These are phyloP conservation scores for Porites australiensis DNA, from an alignment of 64 coral and sea anemone genomes.

Conservation along the genomic window DNA sequence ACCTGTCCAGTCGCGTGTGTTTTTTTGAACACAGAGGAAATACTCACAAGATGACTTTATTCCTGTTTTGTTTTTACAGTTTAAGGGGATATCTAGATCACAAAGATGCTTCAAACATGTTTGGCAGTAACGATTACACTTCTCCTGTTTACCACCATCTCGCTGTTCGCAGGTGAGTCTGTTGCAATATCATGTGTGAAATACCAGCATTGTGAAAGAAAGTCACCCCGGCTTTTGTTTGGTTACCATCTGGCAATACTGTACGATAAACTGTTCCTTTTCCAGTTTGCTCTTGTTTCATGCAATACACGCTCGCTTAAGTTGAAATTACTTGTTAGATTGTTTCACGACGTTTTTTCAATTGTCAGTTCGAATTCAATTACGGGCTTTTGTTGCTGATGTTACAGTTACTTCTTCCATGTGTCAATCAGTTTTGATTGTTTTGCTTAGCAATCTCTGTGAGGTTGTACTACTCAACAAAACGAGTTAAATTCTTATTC, in stretches of 20 bases:
- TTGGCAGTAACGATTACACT: background rate
- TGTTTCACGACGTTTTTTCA: background rate
- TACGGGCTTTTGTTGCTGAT: background rate
- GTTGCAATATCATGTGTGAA: background rate
- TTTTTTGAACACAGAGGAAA: background rate
- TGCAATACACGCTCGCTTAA: background rate
- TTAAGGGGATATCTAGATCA: background rate
- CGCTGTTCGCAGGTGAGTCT: constrained; percentile 23
- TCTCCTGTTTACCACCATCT: background rate
- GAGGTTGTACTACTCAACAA: too few species aligned
- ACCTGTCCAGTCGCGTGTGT: background rate
- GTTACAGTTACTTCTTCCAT: too few species aligned
- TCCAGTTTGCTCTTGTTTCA: background rate
- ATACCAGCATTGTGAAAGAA: background rate
- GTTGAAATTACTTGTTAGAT: background rate
- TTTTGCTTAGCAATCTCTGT: too few species aligned
- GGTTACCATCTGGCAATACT: background rate
- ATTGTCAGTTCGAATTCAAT: background rate
- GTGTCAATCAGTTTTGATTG: too few species aligned
- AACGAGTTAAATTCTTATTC: too few species aligned
- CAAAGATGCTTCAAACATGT: constrained; percentile 38
- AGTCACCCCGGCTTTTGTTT: background rate
- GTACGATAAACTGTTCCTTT: background rate
- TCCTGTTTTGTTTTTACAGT: background rate
- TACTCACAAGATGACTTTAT: background rate